Evolutionary conservation across 2,888 invertebrate species (phyloP), one percentile per base, ranked within the genome.

Genomic region (Drosophila siamana): DNA sequence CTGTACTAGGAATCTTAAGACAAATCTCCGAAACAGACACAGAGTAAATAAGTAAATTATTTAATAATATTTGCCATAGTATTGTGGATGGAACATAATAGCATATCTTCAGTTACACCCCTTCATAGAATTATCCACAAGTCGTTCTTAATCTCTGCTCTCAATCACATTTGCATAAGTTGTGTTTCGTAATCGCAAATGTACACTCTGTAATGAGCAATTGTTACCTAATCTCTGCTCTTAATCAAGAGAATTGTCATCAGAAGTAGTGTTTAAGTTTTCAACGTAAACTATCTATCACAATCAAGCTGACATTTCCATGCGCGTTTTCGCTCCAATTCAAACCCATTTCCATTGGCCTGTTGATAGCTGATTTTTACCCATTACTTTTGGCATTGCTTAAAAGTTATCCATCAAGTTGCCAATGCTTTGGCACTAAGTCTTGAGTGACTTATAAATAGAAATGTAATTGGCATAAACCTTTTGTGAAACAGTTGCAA

Each of bases 391-490:
- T 6, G 3, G 8, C 5, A n/a, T n/a, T 19, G 36, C 51, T 55
- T 30, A 19, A 56, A 68, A 51, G 46, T 43, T 28, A 57, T 76
- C 38, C 61, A 65, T 75, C 56, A 70, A 50, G 30, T 50, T 52
- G 28, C 52, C 40, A 55, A 61, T 56, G 8, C 30, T 55, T 38
- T 44, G 16, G 19, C n/a, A 16, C 36, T 50, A 43, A 43, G 66
- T 56, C 59, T 59, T 51, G 62, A 67, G 73, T 55, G 59, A 38
- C 62, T 67, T 67, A 77, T 72, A 77, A 74, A 77, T 76, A 67
- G 51, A 59, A 67, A 67, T 72, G 38, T 46, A 62, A 72, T 72
- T 67, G 47, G 50, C 61, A 65, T 76, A 76, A 71, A 16, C 59
- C 65, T 40, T 65, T 52, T 24, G 33, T 13, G 7, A 24, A 7